A percentile compares a stretch with the other conserved stretches of the same genome.
phyloP scores from a whole-genome alignment of 2,888 invertebrate genomes.

The Drosophila percnosoma region DNA sequence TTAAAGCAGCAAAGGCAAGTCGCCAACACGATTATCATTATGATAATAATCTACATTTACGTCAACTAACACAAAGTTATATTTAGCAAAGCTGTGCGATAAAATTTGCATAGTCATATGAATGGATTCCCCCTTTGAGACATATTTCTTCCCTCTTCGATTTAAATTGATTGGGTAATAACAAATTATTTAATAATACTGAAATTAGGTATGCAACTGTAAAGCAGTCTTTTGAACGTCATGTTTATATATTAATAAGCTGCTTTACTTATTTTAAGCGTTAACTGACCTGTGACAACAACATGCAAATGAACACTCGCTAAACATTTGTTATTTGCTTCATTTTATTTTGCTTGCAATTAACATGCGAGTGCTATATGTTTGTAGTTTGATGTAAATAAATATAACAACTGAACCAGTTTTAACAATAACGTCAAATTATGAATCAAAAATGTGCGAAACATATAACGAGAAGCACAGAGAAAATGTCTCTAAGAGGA shows the following conservation, averaged over 20 bases:
- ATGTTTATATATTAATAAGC: neutral
- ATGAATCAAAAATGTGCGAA: neutral
- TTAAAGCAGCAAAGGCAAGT: neutral
- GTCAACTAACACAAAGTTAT: neutral
- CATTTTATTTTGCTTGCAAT: neutral
- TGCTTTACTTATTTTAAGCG: neutral
- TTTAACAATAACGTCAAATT: neutral
- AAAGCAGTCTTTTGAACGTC: neutral
- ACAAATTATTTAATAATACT: neutral
- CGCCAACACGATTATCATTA: neutral
- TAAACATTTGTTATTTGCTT: neutral
- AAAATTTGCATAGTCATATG: neutral
- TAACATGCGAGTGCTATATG: neutral
- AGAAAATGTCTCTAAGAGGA: too few species aligned
- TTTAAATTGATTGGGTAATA: neutral
- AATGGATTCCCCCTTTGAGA: neutral
- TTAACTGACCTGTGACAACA: slow-evolving; percentile 9
- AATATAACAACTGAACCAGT: neutral
- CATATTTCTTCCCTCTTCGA: neutral
- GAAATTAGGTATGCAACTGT: neutral
- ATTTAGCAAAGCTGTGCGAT: neutral
- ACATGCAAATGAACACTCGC: neutral
- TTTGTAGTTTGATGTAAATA: neutral
- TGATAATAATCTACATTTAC: neutral
- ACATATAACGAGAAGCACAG: neutral